Base-by-base conservation (phyloP, 2,113 vertebrate genomes). In the Vidua macroura region DNA sequence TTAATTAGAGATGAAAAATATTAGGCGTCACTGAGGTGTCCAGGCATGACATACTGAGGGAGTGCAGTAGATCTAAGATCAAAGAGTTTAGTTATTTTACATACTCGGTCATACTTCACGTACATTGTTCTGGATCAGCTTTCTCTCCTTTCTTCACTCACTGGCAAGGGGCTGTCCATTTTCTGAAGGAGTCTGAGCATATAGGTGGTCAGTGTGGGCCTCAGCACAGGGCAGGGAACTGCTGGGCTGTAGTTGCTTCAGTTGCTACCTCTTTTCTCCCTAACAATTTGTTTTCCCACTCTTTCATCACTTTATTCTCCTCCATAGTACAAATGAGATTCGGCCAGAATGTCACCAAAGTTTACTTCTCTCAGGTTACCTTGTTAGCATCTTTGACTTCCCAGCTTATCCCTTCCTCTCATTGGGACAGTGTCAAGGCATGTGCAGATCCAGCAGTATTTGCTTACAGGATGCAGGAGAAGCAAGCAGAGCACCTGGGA, bases 81-180 rank as follows among this genome's bases (percentile, higher is more conserved):
- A 9, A 23, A 69, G 19, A 31, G 31, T 25, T 30, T 33, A 41
- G 7, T 24, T 67, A 59, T 58, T 35, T 75, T 35, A 46, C 20
- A 18, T 9, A 49, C 28, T 53, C 0, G 0, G 31, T 28, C 30
- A 60, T 15, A 46, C 25, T 52, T 48, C 41, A 30, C 10, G 33
- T 18, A n/a, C 6, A 35, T 35, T 20, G 56, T 3, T 48, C n/a
- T 41, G 20, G 10, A 83, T 46, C 30, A 83, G 39, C 44, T 72
- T 82, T 31, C 30, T 18, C 33, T 84, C 46, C 4, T n/a, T 68
- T 70, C 35, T 41, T 82, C 28, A 9, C 27, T 49, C 23, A 39
- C 9, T 4, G 0, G 49, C 19, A 76, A 72, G n/a, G 11, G 15
- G 24, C 78, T 60, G 13, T 13, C 44, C 7, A 27, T 87, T 88